These are phyloP conservation scores for Nephrotoma flavescens DNA, from an alignment of 2,888 invertebrate genomes.

Conservation along the genomic window DNA sequence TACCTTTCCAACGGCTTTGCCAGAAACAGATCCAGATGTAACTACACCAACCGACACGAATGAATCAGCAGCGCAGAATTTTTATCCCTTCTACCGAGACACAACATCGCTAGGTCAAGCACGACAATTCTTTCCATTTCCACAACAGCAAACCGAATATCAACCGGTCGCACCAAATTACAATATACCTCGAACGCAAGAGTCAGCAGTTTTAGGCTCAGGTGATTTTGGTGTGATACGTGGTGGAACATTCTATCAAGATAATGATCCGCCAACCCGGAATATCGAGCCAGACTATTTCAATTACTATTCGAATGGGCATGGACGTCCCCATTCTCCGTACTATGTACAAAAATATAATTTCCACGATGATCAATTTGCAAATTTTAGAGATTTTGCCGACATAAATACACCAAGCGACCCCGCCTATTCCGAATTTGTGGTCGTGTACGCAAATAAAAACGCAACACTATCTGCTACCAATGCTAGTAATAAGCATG, in stretches of 20 bases:
- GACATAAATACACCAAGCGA: conserved; percentile 76
- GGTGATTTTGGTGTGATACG: conserved; percentile 77
- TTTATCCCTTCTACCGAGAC: conserved; percentile 58
- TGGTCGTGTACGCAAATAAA: conserved; percentile 71
- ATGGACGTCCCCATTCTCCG: conserved; percentile 56
- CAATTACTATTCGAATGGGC: conserved; percentile 50
- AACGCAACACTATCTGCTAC: conserved; percentile 43
- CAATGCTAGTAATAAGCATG: conserved; percentile 17
- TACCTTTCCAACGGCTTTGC: background rate
- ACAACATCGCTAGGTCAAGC: conserved; percentile 44
- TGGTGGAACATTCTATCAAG: conserved; percentile 74
- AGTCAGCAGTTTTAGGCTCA: conserved; percentile 56
- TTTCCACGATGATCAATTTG: conserved; percentile 69
- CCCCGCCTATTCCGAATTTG: conserved; percentile 66
- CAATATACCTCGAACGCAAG: conserved; percentile 33
- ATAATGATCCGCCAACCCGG: conserved; percentile 47
- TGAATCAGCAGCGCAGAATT: conserved; percentile 46
- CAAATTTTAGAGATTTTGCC: conserved; percentile 80
- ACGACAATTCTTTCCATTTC: conserved; percentile 42
- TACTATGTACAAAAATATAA: conserved; percentile 46
- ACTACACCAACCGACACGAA: conserved; percentile 17
- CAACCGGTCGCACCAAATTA: conserved; percentile 37
- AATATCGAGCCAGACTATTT: conserved; percentile 38
- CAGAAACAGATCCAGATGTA: background rate
- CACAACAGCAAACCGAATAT: conserved; percentile 30